Base-by-base conservation (phyloP, 2,888 invertebrate species). In the Drosophila subquinaria region DNA sequence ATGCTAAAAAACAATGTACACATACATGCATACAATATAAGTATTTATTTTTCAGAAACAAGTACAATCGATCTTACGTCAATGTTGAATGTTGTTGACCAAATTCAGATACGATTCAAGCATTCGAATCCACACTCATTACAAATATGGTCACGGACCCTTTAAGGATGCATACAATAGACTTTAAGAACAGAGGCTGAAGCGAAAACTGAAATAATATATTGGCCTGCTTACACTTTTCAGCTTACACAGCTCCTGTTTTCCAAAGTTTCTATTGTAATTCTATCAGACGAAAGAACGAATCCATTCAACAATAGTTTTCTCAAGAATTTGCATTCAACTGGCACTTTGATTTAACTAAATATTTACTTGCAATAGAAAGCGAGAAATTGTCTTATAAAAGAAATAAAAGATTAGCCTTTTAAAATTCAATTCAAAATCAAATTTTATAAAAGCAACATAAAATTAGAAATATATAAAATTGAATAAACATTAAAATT, bases 11-110 rank as follows among this genome's bases (percentile, higher is more conserved):
- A 56, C 47, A 38, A 27, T 57, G 15, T 63, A 40, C 17, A 10
- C 5, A 38, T 38, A 6, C 27, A 5, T 30, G 1, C 30, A 8
- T 30, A 30, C 30, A 30, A 8, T 30, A 30, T 30, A 27, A 27
- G n/a, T 15, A 52, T 73, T 17, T 51, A 51, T 60, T 33, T 36
- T 63, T 45, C 35, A 61, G 57, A 61, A 61, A 43, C 81, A 40
- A 63, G 71, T 81, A 81, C 83, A 74, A 77, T 75, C 51, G 80
- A 75, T 70, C 78, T 82, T 82, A 42, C 82, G 84, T 83, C 84
- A 83, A 82, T 79, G 66, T 51, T 52, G 69, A 33, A 62, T 65
- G 59, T 64, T 51, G 64, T 61, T 53, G 62, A 67, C 70, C 76
- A 76, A 62, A 68, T 63, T 70, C 62, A 76, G 62, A 43, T 67